Base-by-base conservation (phyloP, 2,888 invertebrate genomes). In the Prenolepis imparis region DNA sequence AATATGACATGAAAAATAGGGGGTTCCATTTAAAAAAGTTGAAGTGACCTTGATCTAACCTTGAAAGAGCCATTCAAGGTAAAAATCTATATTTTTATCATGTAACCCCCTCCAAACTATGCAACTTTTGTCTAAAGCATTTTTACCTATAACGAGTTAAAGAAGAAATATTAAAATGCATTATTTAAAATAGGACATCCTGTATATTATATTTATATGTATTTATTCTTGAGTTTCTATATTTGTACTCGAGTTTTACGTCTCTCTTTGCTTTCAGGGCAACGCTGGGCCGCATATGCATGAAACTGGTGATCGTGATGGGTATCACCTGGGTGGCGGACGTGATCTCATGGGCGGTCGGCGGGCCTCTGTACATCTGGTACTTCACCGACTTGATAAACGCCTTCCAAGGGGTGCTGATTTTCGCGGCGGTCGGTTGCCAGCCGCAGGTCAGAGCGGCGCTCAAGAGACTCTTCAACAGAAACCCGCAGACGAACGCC, bases 401-500 rank as follows among this genome's bases (percentile, higher is more conserved):
- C 95, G 97, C 97, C 88, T 96, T 98, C 90, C 98, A 98, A 95
- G 98, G 98, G 88, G 97, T 98, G 78, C 97, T 98, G 94, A 98
- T 98, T 92, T 98, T 98, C 95, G 96, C 97, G 92, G 98, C 98
- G 88, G 98, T 98, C 90, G 98, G 98, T 73, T 98, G 98, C 94
- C 98, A 98, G 95, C 98, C 98, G 83, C 98, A 98, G 95, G 96
- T 96, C 91, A 96, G 97, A 95, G 96, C 96, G 41, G 97, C 97
- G 61, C 95, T 97, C 48, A 97, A 97, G 93, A 95, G 97, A 82
- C 95, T 97, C 88, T 97, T 96, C 91, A 96, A 96, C 88, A 95
- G 95, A 86, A 95, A 96, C 83, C 95, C 96, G 44, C 95, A 96
- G 87, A 95, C 95, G 87, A 95, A 96, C 89, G 95, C 95, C 74